Conservation (phyloP, 1,140 invertebrate species). For the Spodoptera litura region DNA sequence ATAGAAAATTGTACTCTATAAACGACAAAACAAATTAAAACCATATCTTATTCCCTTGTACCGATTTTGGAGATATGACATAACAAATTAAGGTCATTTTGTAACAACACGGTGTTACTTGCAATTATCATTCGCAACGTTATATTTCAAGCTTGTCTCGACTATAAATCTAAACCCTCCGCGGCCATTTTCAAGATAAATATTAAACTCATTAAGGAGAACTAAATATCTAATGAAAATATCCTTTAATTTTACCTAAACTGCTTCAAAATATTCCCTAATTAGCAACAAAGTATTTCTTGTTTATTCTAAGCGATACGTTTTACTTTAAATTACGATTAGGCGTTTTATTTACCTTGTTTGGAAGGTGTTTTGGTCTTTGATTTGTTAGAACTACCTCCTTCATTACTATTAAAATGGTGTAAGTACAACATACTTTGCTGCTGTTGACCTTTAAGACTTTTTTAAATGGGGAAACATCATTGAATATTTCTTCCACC, state of each 20-base stretch:
- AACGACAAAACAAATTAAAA: not conserved
- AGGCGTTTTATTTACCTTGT: too few relatives aligned
- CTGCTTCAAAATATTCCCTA: not conserved
- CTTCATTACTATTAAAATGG: too few relatives aligned
- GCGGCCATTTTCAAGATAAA: constrained; percentile 34
- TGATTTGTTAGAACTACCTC: too few relatives aligned
- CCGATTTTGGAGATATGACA: constrained; percentile 15
- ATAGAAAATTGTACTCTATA: not conserved
- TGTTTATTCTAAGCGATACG: too few relatives aligned
- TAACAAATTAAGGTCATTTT: constrained; percentile 31
- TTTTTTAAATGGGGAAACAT: too few relatives aligned
- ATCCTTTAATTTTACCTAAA: not conserved
- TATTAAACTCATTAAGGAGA: constrained; percentile 31
- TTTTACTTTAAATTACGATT: too few relatives aligned
- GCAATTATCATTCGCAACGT: constrained; percentile 41
- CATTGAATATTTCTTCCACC: too few relatives aligned
- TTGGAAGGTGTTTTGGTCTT: too few relatives aligned
- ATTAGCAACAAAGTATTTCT: too few relatives aligned
- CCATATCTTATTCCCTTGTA: constrained; percentile 6
- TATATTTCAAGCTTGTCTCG: constrained; percentile 41
- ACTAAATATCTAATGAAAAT: constrained; percentile 27
- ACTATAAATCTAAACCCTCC: constrained; percentile 24
- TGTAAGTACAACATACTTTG: too few relatives aligned
- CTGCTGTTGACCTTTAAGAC: too few relatives aligned
- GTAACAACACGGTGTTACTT: constrained; percentile 31